Evolutionary conservation across 2,888 invertebrate genomes (phyloP), one percentile per base, ranked within the genome.

Genomic region (Spilosoma lubricipeda): DNA sequence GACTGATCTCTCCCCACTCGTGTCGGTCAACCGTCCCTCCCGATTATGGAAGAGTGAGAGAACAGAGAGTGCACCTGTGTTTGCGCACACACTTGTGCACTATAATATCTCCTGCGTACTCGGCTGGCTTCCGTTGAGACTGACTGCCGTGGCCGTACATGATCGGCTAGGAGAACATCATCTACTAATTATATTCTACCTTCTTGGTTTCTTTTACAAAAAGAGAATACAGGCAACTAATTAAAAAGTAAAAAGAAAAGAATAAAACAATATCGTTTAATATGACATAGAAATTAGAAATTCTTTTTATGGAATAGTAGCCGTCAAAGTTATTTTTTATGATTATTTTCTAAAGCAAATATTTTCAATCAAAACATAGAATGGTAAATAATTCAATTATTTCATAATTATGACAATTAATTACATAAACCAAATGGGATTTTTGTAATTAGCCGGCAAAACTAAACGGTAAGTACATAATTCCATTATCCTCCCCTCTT

Each of bases 351-450:
- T n/a, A 56, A 67, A 45, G 30, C n/a, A 63, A 20, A 63, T 30
- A 23, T 56, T 67, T 45, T 33, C 36, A 13, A 39, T 63, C 18
- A 27, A 39, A 39, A 45, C 30, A 70, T 63, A 70, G 42, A 45
- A 70, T 70, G 63, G 30, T 70, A 63, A 63, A 70, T 63, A 18
- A n/a, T 56, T 39, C 56, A 36, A 36, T n/a, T 48, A 36, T n/a
- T 42, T 70, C 42, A 70, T 70, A 56, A 36, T 63, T 70, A 42
- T 45, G 42, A 63, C 63, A 59, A 70, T 70, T 75, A 33, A 11
- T 68, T 56, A 39, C 56, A 20, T 56, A 33, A 39, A 45, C 72
- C 75, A 45, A 70, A 75, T 59, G 72, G 72, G 39, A 67, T 52
- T 11, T 72, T 72, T 70, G 70, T 70, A 63, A 70, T 23, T 42